Percentiles rank a stretch among this genome's conserved stretches.
phyloP scores from a whole-genome alignment of 2,888 invertebrate genomes.

The Ophioninae sp. region DNA sequence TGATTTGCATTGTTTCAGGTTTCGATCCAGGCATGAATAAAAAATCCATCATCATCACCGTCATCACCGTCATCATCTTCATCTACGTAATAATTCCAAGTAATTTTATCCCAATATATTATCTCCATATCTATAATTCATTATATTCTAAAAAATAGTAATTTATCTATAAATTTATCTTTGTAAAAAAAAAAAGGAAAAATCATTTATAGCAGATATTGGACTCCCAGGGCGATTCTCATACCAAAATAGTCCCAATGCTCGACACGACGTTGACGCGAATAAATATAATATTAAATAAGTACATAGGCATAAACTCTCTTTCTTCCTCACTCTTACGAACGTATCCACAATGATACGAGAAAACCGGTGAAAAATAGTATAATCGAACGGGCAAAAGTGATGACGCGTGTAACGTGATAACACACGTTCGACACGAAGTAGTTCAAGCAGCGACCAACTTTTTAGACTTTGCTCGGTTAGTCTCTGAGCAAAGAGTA shows the following conservation, averaged over 20 bases:
- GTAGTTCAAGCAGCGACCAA: slow-evolving; percentile 6
- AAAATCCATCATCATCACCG: too few relatives aligned
- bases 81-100: too few relatives aligned
- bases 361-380: slow-evolving; percentile 39
- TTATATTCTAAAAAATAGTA: not conserved
- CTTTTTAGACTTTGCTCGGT: slow-evolving; percentile 53
- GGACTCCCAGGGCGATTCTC: not conserved
- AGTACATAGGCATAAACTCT: not conserved
- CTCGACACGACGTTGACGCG: not conserved
- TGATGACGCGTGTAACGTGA: slow-evolving; percentile 39
- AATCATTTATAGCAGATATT: not conserved
- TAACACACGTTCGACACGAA: slow-evolving; percentile 35
- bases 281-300: not conserved
- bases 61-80: too few relatives aligned
- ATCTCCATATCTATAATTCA: not conserved
- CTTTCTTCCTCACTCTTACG: not conserved
- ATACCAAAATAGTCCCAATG: not conserved
- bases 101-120: too few relatives aligned
- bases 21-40: too few relatives aligned
- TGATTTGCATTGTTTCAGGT: too few relatives aligned
- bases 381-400: slow-evolving; percentile 31
- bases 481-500: slow-evolving; percentile 22
- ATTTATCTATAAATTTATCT: not conserved
- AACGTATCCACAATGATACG: not conserved
- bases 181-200: not conserved